Conservation (phyloP, 2,113 vertebrate species). For the Sprattus sprattus region DNA sequence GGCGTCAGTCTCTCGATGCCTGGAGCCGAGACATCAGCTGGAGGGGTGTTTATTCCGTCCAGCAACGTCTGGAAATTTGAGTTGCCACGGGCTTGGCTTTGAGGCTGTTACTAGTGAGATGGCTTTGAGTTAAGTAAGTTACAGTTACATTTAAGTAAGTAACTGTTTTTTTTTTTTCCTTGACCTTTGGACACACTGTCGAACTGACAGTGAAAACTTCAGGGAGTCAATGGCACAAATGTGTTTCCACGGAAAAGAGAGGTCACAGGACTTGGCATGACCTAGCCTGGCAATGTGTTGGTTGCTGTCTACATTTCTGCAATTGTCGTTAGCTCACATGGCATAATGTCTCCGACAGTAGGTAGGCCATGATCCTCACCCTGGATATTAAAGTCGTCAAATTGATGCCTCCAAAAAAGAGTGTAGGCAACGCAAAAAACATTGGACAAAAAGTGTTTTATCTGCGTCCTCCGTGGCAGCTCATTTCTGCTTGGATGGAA, state of each 20-base stretch:
- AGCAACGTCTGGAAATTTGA: not conserved
- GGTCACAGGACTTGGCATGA: not conserved
- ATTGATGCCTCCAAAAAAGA: not conserved
- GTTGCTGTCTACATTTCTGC: not conserved
- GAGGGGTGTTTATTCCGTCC: not conserved
- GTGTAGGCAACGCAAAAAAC: not conserved
- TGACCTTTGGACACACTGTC: not conserved
- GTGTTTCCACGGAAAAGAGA: not conserved
- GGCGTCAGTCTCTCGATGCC: not conserved
- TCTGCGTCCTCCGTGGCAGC: not conserved
- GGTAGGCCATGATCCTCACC: not conserved
- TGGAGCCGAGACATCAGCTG: too few relatives aligned
- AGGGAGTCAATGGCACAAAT: not conserved
- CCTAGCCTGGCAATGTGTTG: not conserved
- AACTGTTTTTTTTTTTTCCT: not conserved
- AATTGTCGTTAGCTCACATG: too few relatives aligned
- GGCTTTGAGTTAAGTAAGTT: not conserved
- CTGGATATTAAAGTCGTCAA: not conserved
- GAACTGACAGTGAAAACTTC: too few relatives aligned
- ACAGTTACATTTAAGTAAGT: not conserved
- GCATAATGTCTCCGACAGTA: not conserved
- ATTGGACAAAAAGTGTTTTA: not conserved
- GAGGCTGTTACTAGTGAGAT: not conserved
- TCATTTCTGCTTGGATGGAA: constrained; percentile 7
- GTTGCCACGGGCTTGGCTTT: not conserved